Percentiles rank a stretch among this genome's conserved stretches.
Evolutionary conservation across 2,113 vertebrate species (phyloP).

Genomic region (Neogobius melanostomus): DNA sequence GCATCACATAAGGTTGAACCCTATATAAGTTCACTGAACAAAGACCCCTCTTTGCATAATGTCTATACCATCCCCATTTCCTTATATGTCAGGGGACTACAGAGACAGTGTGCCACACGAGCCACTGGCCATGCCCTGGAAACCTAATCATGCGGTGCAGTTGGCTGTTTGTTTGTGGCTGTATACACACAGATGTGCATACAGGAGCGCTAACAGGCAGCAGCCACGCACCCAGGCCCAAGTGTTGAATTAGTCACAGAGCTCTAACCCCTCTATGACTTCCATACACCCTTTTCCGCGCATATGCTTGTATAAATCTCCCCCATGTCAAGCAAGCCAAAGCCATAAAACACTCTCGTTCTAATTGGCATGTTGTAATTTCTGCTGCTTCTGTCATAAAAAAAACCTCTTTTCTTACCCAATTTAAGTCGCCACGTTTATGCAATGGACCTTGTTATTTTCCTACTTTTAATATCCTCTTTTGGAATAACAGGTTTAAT

Average conservation of each 20-base stretch:
- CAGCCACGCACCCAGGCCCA: conserved; percentile 39
- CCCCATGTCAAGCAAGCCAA: conserved; percentile 48
- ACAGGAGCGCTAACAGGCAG: conserved; percentile 58
- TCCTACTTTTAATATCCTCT: conserved; percentile 49
- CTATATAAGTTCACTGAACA: background rate
- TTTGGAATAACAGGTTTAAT: conserved; percentile 53
- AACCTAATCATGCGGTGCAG: conserved; percentile 70
- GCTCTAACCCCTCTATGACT: conserved; percentile 35
- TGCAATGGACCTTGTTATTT: conserved; percentile 66
- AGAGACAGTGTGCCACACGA: conserved; percentile 21
- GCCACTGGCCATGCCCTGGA: conserved; percentile 60
- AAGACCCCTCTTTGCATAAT: background rate
- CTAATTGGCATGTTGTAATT: conserved; percentile 61
- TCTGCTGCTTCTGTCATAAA: conserved; percentile 47
- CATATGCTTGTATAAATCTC: conserved; percentile 29
- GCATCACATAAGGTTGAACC: background rate
- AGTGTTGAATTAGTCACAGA: conserved; percentile 59
- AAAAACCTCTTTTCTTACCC: conserved; percentile 44
- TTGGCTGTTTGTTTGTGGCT: conserved; percentile 62
- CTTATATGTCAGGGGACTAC: conserved; percentile 4
- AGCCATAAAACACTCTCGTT: conserved; percentile 56
- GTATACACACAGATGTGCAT: conserved; percentile 73
- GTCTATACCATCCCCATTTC: conserved; percentile 2
- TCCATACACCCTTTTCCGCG: conserved; percentile 17
- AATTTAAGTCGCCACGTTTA: conserved; percentile 57